Conservation (phyloP, 2,888 invertebrate species). For the Drosophila mettleri region DNA sequence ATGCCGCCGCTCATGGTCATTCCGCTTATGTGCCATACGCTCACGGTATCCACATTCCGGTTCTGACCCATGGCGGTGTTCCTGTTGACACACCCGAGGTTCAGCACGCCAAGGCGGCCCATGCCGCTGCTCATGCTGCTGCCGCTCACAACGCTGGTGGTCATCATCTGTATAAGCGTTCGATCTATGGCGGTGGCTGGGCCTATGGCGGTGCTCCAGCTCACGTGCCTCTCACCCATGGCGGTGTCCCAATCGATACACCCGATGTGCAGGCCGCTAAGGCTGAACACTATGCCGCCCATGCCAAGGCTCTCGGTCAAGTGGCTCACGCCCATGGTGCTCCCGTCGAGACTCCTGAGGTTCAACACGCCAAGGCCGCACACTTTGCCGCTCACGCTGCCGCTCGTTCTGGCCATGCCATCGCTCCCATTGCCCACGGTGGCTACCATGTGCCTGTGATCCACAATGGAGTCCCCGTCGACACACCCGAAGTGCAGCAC, state of each 20-base stretch:
- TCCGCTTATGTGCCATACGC: conserved; percentile 80
- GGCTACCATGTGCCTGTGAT: conserved; percentile 84
- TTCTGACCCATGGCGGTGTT: conserved; percentile 83
- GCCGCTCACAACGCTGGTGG: conserved; percentile 82
- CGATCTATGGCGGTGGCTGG: conserved; percentile 83
- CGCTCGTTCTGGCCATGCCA: conserved; percentile 80
- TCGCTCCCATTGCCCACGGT: conserved; percentile 67
- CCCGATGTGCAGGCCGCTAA: conserved; percentile 86
- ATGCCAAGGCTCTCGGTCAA: conserved; percentile 83
- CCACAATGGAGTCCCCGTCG: conserved; percentile 85
- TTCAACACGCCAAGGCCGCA: conserved; percentile 84
- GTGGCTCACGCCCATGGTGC: conserved; percentile 79
- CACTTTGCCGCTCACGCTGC: conserved; percentile 85
- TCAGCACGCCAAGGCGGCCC: conserved; percentile 86
- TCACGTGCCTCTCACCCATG: conserved; percentile 83
- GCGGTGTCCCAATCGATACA: conserved; percentile 86
- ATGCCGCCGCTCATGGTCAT: conserved; percentile 81
- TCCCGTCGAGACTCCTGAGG: conserved; percentile 86
- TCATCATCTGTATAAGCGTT: conserved; percentile 85
- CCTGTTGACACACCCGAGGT: conserved; percentile 85
- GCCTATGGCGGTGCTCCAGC: conserved; percentile 76
- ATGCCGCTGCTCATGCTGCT: conserved; percentile 86
- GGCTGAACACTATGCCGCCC: conserved; percentile 85
- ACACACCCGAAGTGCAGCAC: conserved; percentile 86
- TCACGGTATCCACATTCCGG: conserved; percentile 73